Evolutionary conservation across 2,888 invertebrate species (phyloP).

Genomic region (Nudaria mundana): DNA sequence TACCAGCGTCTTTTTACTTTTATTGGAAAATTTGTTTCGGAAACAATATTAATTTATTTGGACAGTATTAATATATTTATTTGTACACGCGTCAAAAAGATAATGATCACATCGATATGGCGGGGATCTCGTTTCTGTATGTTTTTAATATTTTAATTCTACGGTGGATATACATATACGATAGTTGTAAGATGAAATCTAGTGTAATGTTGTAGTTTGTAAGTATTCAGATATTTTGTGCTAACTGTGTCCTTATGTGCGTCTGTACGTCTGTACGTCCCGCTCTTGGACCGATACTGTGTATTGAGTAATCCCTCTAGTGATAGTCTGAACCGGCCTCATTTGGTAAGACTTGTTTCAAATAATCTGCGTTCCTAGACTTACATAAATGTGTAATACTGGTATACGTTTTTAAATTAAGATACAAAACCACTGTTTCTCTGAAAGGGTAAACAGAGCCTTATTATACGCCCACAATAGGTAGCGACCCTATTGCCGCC

Average conservation of each 20-base stretch:
- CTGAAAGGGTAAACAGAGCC: background rate
- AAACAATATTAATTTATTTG: slow-evolving; percentile 63
- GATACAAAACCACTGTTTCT: no score
- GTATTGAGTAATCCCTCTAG: background rate
- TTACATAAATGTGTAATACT: no score
- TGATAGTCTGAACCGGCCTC: no score
- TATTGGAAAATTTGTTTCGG: slow-evolving; percentile 32
- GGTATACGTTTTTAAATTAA: no score
- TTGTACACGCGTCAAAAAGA: slow-evolving; percentile 21
- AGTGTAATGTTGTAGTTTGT: slow-evolving; percentile 57
- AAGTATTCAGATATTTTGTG: slow-evolving; percentile 73
- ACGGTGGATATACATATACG: slow-evolving; percentile 78
- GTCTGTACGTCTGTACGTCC: slow-evolving; percentile 31
- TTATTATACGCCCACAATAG: background rate
- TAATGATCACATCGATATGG: slow-evolving; percentile 51
- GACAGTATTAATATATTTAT: slow-evolving; percentile 70
- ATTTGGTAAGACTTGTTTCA: no score
- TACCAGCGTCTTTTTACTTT: slow-evolving; percentile 39
- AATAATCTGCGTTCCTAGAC: no score
- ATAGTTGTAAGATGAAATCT: slow-evolving; percentile 64
- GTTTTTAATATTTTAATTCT: slow-evolving; percentile 63
- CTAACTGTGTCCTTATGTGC: slow-evolving; percentile 48
- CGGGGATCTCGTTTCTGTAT: slow-evolving; percentile 66
- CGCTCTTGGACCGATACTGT: slow-evolving; percentile 6
- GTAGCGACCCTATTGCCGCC: no score